Evolutionary conservation across 2,113 vertebrate genomes (phyloP).

Genomic region (Callopanchax toddi): DNA sequence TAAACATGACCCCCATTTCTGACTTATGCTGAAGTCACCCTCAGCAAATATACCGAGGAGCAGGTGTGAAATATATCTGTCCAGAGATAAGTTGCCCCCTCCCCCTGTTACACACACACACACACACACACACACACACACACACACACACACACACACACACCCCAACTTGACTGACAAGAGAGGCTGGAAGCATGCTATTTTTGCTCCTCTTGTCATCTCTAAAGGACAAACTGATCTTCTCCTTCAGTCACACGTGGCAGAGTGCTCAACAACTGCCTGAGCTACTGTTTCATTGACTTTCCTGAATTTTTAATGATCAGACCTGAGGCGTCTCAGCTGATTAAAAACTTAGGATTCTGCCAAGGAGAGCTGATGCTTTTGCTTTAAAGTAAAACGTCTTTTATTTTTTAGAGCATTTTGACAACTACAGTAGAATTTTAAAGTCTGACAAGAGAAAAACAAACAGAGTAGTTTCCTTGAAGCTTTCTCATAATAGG

Average conservation of each 20-base stretch:
- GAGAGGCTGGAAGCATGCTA: constrained; percentile 88
- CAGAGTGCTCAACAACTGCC: constrained; percentile 49
- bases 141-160: constrained; percentile 62
- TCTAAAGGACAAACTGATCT: constrained; percentile 79
- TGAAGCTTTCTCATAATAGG: constrained; percentile 17
- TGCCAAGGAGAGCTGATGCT: neutral
- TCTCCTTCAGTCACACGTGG: constrained; percentile 81
- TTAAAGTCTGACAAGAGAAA: neutral
- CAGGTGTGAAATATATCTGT: constrained; percentile 76
- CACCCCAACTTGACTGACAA: constrained; percentile 86
- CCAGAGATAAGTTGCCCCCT: constrained; percentile 41
- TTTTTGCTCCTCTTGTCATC: constrained; percentile 92
- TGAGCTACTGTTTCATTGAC: constrained; percentile 23
- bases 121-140: constrained; percentile 56
- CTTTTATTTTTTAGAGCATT: neutral
- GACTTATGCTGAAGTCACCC: constrained; percentile 44
- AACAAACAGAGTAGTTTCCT: neutral
- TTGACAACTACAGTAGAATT: neutral
- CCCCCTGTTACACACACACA: constrained; percentile 47
- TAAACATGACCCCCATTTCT: constrained; percentile 40
- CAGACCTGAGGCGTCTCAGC: neutral
- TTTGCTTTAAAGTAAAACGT: neutral
- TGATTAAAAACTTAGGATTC: constrained; percentile 3
- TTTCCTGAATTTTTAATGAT: constrained; percentile 21
- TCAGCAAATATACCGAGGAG: constrained; percentile 60